Percentiles rank a stretch among this genome's conserved stretches.
These are phyloP conservation scores for Ypsolopha scabrella DNA, from an alignment of 2,888 invertebrate species.

Conservation along the genomic window DNA sequence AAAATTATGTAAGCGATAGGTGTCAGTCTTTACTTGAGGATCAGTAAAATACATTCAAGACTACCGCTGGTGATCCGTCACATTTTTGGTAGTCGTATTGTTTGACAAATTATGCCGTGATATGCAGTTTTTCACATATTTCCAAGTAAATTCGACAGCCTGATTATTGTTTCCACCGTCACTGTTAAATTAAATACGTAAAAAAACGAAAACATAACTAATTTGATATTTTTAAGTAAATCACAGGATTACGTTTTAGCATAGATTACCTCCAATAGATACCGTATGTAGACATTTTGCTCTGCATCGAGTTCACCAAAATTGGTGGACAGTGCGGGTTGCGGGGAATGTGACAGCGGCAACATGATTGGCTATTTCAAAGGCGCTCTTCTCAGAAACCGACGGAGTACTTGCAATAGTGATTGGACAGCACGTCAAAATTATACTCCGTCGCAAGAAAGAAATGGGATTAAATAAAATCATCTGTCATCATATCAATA, in stretches of 20 bases:
- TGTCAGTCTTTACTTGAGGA: background rate
- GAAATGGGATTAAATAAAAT: too few species aligned
- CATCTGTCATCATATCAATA: too few species aligned
- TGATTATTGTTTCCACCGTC: background rate
- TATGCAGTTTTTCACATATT: background rate
- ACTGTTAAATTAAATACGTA: background rate
- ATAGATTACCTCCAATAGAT: background rate
- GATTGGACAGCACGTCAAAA: too few species aligned
- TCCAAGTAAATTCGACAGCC: background rate
- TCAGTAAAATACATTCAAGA: background rate
- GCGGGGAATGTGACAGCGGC: too few species aligned
- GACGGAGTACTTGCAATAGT: too few species aligned
- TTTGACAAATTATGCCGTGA: conserved; percentile 11
- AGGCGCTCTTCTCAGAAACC: too few species aligned
- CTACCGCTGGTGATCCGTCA: too few species aligned
- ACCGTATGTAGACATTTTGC: too few species aligned
- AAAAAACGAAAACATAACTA: background rate
- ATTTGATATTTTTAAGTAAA: background rate
- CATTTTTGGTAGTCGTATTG: conserved; percentile 19
- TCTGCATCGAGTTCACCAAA: too few species aligned
- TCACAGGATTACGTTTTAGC: background rate
- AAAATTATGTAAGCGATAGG: background rate
- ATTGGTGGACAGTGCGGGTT: too few species aligned
- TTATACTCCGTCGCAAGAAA: too few species aligned
- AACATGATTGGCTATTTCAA: too few species aligned